phyloP scores from a whole-genome alignment of 2,888 invertebrate species.

The Tholera decimalis region DNA sequence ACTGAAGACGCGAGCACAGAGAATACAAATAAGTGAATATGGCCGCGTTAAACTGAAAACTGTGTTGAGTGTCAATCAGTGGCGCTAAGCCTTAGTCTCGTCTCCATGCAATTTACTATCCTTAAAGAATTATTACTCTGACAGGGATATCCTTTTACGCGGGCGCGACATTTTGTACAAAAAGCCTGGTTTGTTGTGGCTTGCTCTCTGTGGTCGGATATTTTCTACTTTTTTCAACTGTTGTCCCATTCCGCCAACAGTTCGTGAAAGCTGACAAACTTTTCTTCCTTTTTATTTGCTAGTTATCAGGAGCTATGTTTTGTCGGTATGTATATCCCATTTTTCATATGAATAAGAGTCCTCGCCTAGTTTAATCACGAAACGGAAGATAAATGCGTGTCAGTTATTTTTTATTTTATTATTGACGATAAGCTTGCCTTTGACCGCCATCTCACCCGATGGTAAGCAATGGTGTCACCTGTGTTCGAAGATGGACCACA shows the following conservation, averaged over 20 bases:
- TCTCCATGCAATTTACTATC: conserved; percentile 43
- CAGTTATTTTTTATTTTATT: background rate
- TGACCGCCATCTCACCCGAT: too few relatives aligned
- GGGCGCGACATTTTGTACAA: conserved; percentile 12
- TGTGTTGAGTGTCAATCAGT: conserved; percentile 49
- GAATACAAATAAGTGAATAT: conserved; percentile 17
- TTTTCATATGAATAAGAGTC: conserved; percentile 1
- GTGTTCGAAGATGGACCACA: too few relatives aligned
- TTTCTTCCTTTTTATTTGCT: conserved; percentile 17
- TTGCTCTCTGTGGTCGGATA: conserved; percentile 5
- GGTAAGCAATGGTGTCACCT: too few relatives aligned
- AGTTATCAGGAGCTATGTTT: conserved; percentile 4
- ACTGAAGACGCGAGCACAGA: background rate
- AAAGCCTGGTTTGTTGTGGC: conserved; percentile 7
- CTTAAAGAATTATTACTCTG: conserved; percentile 50
- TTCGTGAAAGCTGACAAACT: conserved; percentile 17
- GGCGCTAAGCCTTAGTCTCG: conserved; percentile 5
- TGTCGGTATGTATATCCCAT: background rate
- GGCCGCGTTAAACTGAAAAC: background rate
- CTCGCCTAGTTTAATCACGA: background rate
- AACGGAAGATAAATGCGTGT: background rate
- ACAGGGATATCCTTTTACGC: conserved; percentile 44
- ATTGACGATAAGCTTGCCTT: too few relatives aligned
- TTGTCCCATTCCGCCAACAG: conserved; percentile 36
- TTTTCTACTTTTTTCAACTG: conserved; percentile 25